A percentile compares a stretch with the other conserved stretches of the same genome.
These are phyloP conservation scores for Amphiura filiformis DNA, from an alignment of 35 echinoderm and acorn worm genomes.

Conservation along the genomic window DNA sequence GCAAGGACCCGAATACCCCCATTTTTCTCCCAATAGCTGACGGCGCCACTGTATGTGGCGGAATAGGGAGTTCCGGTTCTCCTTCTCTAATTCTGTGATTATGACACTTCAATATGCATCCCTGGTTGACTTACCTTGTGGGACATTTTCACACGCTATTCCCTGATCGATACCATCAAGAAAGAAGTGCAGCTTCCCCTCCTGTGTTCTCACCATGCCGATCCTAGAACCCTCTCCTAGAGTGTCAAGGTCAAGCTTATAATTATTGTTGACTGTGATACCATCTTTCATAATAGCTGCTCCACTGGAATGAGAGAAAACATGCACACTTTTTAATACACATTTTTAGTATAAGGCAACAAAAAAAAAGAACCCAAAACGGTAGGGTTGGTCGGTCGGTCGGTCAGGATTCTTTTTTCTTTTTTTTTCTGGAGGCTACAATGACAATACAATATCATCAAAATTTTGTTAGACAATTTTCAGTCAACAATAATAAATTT, in stretches of 20 bases:
- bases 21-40: no score
- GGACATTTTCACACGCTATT: constrained; percentile 69
- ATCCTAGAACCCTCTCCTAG: constrained; percentile 60
- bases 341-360: no score
- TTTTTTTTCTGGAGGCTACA: background rate
- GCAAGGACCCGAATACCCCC: no score
- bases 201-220: constrained; percentile 61
- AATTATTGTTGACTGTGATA: constrained; percentile 72
- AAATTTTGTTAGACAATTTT: background rate
- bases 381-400: background rate
- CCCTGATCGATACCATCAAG: constrained; percentile 78
- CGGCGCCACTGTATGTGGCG: no score
- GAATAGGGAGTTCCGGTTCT: no score
- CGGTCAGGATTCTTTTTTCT: background rate
- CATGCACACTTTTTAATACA: background rate
- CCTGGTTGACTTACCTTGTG: constrained; percentile 73
- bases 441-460: background rate
- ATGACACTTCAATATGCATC: no score
- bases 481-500: no score
- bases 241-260: constrained; percentile 76
- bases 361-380: no score
- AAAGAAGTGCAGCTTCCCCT: constrained; percentile 69
- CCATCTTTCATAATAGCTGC: constrained; percentile 82
- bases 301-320: constrained; percentile 37
- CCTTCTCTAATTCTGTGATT: no score